phyloP scores from a whole-genome alignment of 2,113 vertebrate genomes.

The Poeciliopsis retropinna region DNA sequence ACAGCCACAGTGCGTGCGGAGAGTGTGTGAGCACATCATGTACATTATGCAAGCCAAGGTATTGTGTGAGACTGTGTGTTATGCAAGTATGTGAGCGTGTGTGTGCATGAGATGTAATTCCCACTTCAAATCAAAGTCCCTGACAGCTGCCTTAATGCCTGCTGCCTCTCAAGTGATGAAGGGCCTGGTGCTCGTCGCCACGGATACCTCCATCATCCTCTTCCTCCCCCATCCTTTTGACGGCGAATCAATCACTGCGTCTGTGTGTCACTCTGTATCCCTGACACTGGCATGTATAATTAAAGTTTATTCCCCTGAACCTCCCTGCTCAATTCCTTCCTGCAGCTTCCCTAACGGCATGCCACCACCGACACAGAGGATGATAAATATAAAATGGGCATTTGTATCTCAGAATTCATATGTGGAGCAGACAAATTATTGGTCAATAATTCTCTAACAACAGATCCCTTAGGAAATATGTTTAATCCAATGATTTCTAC shows the following conservation, averaged over 20 bases:
- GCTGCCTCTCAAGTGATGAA: constrained; percentile 75
- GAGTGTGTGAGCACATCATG: constrained; percentile 28
- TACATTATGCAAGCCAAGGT: constrained; percentile 51
- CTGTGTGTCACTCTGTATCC: constrained; percentile 58
- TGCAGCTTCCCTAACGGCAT: constrained; percentile 3
- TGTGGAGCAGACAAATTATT: background rate
- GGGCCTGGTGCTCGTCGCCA: constrained; percentile 50
- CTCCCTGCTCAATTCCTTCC: constrained; percentile 50
- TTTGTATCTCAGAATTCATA: constrained; percentile 62
- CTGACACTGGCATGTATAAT: constrained; percentile 74
- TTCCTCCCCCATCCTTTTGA: constrained; percentile 33
- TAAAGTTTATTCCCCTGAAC: constrained; percentile 72
- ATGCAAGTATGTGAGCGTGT: constrained; percentile 30
- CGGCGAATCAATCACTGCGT: constrained; percentile 70
- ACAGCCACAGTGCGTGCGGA: constrained; percentile 27
- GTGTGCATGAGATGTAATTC: constrained; percentile 66
- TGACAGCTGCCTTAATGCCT: constrained; percentile 77
- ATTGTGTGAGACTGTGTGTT: constrained; percentile 58
- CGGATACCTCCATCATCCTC: constrained; percentile 54
- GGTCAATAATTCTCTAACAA: background rate
- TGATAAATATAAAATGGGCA: constrained; percentile 50
- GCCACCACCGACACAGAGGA: constrained; percentile 5
- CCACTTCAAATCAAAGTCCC: constrained; percentile 77
- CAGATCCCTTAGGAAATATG: background rate
- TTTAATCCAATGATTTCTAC: background rate